These are phyloP conservation scores for Eupelmus urozonus DNA, from an alignment of 2,888 invertebrate genomes.

Conservation along the genomic window DNA sequence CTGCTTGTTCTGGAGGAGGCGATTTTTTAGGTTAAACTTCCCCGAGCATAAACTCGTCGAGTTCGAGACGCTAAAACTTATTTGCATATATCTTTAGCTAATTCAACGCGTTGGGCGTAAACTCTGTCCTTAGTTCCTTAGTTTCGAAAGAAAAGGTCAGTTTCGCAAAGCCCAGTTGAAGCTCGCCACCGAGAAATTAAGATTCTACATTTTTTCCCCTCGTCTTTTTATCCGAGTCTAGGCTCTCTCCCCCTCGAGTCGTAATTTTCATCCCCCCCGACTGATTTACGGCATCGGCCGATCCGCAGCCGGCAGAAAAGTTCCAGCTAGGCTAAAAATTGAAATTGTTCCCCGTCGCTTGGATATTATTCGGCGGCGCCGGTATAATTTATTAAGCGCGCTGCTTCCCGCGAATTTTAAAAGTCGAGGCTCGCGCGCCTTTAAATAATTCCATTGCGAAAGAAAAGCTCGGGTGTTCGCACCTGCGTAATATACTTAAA, in stretches of 20 bases:
- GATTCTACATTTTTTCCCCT: background rate
- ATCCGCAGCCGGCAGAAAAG: constrained; percentile 3
- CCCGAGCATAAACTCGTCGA: too few species aligned
- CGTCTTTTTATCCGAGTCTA: background rate
- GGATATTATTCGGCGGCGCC: constrained; percentile 23
- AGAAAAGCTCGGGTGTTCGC: constrained; percentile 34
- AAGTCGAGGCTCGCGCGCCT: background rate
- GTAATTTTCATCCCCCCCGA: constrained; percentile 14
- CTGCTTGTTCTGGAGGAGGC: too few species aligned
- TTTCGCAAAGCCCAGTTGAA: too few species aligned
- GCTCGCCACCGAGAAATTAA: background rate
- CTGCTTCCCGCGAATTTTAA: background rate
- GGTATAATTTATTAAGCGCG: constrained; percentile 26
- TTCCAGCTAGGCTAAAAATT: constrained; percentile 19
- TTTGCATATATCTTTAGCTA: too few species aligned
- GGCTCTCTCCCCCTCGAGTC: background rate
- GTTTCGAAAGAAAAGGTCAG: too few species aligned
- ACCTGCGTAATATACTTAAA: constrained; percentile 50
- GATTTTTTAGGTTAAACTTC: too few species aligned
- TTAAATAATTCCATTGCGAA: constrained; percentile 31
- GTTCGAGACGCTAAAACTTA: too few species aligned
- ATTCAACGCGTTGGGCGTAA: too few species aligned
- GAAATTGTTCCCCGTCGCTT: constrained; percentile 25
- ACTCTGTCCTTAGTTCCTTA: too few species aligned
- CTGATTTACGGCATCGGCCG: constrained; percentile 23